Evolutionary conservation across 2,113 vertebrate species (phyloP).

Genomic region (Alligator sinensis): DNA sequence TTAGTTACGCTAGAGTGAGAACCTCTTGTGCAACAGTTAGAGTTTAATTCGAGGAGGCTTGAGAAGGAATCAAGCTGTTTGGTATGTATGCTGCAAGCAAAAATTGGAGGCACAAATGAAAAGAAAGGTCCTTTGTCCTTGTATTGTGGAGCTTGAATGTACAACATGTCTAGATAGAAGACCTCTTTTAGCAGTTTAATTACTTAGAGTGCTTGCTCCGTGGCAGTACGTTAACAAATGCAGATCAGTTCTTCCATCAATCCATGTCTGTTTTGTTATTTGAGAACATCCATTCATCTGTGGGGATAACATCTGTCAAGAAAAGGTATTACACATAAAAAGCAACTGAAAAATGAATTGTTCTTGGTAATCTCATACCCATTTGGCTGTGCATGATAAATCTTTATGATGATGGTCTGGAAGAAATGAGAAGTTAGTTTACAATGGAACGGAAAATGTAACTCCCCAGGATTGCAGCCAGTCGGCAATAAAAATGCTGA

Average conservation of each 20-base stretch:
- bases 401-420: slow-evolving; percentile 7
- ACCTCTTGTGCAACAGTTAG: neutral
- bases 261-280: slow-evolving; percentile 25
- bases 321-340: slow-evolving; percentile 64
- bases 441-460: neutral
- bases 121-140: neutral
- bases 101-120: neutral
- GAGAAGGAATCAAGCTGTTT: neutral
- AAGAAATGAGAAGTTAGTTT: slow-evolving; percentile 25
- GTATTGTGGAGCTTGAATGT: slow-evolving; percentile 24
- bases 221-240: slow-evolving; percentile 50
- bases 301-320: slow-evolving; percentile 49
- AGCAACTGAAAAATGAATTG: slow-evolving; percentile 51
- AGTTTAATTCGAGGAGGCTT: neutral
- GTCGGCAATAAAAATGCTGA: neutral
- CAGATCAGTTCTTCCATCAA: slow-evolving; percentile 54
- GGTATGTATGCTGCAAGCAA: neutral
- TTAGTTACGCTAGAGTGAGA: neutral
- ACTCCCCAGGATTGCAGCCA: neutral
- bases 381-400: neutral
- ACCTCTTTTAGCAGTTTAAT: slow-evolving; percentile 59
- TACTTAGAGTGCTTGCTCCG: slow-evolving; percentile 51
- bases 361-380: slow-evolving; percentile 33
- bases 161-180: slow-evolving; percentile 15
- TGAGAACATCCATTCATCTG: slow-evolving; percentile 59